A percentile compares a stretch with the other conserved stretches of the same genome.
Conservation (phyloP, 2,888 invertebrate genomes). For the Zele albiditarsus region DNA sequence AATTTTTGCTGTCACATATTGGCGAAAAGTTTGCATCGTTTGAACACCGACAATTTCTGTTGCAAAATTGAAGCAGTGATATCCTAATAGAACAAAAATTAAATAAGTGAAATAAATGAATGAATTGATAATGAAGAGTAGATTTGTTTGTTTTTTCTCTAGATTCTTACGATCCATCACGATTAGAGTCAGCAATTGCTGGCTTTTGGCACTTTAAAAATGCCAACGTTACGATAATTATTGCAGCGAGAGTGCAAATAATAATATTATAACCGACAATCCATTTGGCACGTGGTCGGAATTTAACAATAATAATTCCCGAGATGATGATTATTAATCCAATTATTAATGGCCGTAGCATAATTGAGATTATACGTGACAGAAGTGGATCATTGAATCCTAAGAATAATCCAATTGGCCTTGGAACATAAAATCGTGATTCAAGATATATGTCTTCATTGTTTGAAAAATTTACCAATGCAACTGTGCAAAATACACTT, state of each 20-base stretch:
- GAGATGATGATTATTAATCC: constrained; percentile 74
- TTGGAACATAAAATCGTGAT: constrained; percentile 76
- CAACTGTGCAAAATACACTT: constrained; percentile 74
- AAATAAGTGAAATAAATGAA: not conserved
- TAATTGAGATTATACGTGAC: constrained; percentile 74
- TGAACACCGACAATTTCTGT: constrained; percentile 75
- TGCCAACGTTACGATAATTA: constrained; percentile 73
- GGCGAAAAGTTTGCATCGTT: constrained; percentile 76
- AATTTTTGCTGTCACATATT: constrained; percentile 76
- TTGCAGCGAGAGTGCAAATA: constrained; percentile 70
- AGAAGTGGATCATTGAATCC: constrained; percentile 76
- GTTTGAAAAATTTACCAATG: constrained; percentile 74
- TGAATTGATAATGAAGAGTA: not conserved
- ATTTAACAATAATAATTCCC: constrained; percentile 75
- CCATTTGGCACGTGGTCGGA: constrained; percentile 73
- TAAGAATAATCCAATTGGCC: constrained; percentile 67
- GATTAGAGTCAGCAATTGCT: constrained; percentile 72
- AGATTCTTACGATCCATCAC: constrained; percentile 66
- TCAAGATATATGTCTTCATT: constrained; percentile 77
- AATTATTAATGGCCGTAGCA: constrained; percentile 76
- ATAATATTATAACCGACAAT: constrained; percentile 75
- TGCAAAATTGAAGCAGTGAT: constrained; percentile 74
- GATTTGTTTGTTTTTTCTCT: not conserved
- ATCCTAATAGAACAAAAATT: constrained; percentile 55
- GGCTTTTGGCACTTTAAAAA: constrained; percentile 74